Conservation (phyloP, 1,140 invertebrate genomes). For the Zaprionus africanus region DNA sequence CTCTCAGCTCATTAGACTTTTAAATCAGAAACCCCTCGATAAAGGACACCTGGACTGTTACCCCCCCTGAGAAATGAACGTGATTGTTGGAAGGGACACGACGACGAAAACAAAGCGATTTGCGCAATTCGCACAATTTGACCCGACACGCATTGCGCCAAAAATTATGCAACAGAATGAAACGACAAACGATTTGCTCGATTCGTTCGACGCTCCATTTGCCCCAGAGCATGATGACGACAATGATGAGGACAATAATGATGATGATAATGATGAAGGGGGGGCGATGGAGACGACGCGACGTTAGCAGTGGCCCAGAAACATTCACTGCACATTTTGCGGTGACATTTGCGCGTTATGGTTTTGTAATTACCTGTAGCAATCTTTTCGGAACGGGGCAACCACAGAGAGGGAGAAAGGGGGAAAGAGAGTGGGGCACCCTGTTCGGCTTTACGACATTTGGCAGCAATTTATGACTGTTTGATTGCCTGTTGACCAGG, state of each 20-base stretch:
- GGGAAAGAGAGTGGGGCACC: neutral
- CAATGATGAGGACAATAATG: neutral
- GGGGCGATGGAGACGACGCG: neutral
- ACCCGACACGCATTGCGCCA: slow-evolving; percentile 35
- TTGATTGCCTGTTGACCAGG: slow-evolving; percentile 4
- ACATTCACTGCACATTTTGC: slow-evolving; percentile 56
- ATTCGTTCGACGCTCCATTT: slow-evolving; percentile 39
- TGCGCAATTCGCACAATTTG: slow-evolving; percentile 42
- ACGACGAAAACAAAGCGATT: slow-evolving; percentile 30
- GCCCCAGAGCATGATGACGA: slow-evolving; percentile 9
- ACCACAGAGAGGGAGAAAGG: too few relatives aligned
- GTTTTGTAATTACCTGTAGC: slow-evolving; percentile 63
- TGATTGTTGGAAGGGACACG: slow-evolving; percentile 16
- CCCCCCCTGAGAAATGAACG: slow-evolving; percentile 16
- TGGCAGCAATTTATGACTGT: slow-evolving; percentile 41
- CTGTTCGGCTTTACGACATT: slow-evolving; percentile 48
- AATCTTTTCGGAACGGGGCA: slow-evolving; percentile 12
- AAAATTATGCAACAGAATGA: slow-evolving; percentile 48
- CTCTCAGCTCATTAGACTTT: slow-evolving; percentile 32
- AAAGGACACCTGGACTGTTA: slow-evolving; percentile 15
- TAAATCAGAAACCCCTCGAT: neutral
- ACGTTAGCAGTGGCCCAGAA: slow-evolving; percentile 19
- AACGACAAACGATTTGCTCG: slow-evolving; percentile 42
- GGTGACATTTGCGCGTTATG: slow-evolving; percentile 63
- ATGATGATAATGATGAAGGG: slow-evolving; percentile 2